Evolutionary conservation across 2,888 invertebrate species (phyloP), one percentile per base, ranked within the genome.

Genomic region (Copidosoma aretas): DNA sequence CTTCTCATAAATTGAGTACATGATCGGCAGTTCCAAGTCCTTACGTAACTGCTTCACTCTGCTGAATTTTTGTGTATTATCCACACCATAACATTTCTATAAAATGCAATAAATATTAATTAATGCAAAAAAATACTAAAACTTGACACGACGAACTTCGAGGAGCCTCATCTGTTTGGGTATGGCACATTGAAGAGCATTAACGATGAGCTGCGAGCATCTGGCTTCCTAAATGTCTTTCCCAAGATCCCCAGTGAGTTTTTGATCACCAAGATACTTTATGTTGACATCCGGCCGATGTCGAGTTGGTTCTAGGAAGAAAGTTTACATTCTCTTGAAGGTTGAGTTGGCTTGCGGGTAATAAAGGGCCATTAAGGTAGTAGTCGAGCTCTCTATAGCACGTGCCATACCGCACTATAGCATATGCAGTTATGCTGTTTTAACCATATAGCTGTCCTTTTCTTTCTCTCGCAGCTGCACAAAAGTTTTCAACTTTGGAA

Each of bases 171-270:
- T 88, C 79, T 95, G 94, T 5, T 88, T 85, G 0, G 89, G 86
- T 57, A 88, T 89, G 0, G 91, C 93, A 65, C 92, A 87, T 82
- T 95, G 92, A 71, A 97, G 85, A 14, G 97, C 97, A 1, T 93
- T 92, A 1, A 97, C 94, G 1, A 93, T 90, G 43, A 97, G 85
- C 98, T 98, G 99, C 0, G 95, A 91, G 84, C 98, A 98, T 85
- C 98, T 98, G 43, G 97, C 97, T 76, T 97, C 96, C 84, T 92
- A 89, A 75, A 99, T 97, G 81, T 98, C 98, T 0, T 91, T 93
- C 43, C 96, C 94, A 51, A 89, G 86, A 86, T 98, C 99, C 10
- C 98, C 98, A 0, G 92, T 96, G 1, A 93, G 87, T 12, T 88
- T 86, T 19, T 93, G 89, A 81, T 96, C 91, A 0, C 97, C 97